Evolutionary conservation across 1,140 invertebrate genomes (phyloP).

Genomic region (Drosophila repleta): DNA sequence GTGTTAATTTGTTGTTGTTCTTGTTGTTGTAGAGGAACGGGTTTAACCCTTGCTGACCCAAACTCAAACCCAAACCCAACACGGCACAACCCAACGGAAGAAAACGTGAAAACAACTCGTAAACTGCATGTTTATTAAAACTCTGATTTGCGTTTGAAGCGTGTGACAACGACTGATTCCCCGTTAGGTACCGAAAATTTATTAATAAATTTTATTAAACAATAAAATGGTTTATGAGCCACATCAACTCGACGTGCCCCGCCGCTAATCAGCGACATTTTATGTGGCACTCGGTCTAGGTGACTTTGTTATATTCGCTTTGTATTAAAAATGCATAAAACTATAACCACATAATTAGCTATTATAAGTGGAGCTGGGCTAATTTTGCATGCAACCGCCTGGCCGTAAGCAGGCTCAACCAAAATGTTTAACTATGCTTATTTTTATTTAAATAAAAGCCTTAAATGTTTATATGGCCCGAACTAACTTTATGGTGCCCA

Average conservation of each 20-base stretch:
- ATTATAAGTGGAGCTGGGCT: constrained; percentile 67
- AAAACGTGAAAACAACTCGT: constrained; percentile 16
- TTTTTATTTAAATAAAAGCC: constrained; percentile 79
- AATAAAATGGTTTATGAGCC: constrained; percentile 69
- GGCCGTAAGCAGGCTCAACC: not conserved
- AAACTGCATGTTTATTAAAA: constrained; percentile 38
- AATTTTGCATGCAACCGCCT: constrained; percentile 69
- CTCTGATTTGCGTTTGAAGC: constrained; percentile 58
- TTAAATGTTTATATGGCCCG: constrained; percentile 71
- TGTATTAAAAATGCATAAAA: constrained; percentile 82
- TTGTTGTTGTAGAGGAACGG: constrained; percentile 24
- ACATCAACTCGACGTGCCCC: constrained; percentile 38
- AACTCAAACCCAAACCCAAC: no score
- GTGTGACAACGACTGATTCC: constrained; percentile 48
- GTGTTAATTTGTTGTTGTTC: constrained; percentile 70
- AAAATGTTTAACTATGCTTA: constrained; percentile 76
- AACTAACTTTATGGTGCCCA: constrained; percentile 70
- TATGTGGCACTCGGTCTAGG: constrained; percentile 53
- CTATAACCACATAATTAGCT: constrained; percentile 82
- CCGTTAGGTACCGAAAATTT: constrained; percentile 62
- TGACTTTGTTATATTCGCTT: constrained; percentile 52
- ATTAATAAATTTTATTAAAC: constrained; percentile 78
- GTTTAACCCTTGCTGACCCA: constrained; percentile 53
- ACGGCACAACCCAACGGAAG: not conserved
- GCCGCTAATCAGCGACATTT: constrained; percentile 69